Evolutionary conservation across 2,888 invertebrate genomes (phyloP), one percentile per base, ranked within the genome.

Genomic region (Caenorhabditis sp.): DNA sequence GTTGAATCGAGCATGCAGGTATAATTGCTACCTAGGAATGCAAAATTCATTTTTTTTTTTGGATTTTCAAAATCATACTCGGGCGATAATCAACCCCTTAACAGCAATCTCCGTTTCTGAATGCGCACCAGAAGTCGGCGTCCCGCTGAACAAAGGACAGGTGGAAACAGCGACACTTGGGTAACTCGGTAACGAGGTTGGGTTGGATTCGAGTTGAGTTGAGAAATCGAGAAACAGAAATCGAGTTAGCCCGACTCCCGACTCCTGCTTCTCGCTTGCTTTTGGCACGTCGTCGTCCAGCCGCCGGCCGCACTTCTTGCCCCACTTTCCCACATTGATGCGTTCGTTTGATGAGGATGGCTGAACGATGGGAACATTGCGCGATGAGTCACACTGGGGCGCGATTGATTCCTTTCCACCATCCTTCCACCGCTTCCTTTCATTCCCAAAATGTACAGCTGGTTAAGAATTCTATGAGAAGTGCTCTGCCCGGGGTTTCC

Each of bases 151-250:
- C 2, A 47, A 3, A 53, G 35, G 20, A 37, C 70, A 70, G 70
- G 70, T 70, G 70, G 24, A 70, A 70, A 60, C 37, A 15, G 9
- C 53, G 50, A 35, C 47, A 37, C 37, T 70, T 53, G 70, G 60
- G 50, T 24, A 28, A 37, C 37, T 70, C 40, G 70, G 60, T 70
- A 60, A 70, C 70, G 61, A 70, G 70, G 61, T 70, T 61, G 60
- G 40, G 40, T 4, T 2, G 2, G 40, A n/a, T n/a, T n/a, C n/a
- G n/a, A n/a, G n/a, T 11, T 2, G 13, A 40, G 13, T 40, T 40
- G 40, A 13, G 40, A 40, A 40, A 40, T 9, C 5, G 40, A 40
- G 40, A 40, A 13, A 15, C 9, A 13, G 40, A 40, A 40, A 40
- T 47, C 11, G 47, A 47, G 47, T 47, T 47, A 47, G n/a, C n/a